A percentile compares a stretch with the other conserved stretches of the same genome.
These are phyloP conservation scores for Lasioglossum oenotherae DNA, from an alignment of 2,888 invertebrate species.

Conservation along the genomic window DNA sequence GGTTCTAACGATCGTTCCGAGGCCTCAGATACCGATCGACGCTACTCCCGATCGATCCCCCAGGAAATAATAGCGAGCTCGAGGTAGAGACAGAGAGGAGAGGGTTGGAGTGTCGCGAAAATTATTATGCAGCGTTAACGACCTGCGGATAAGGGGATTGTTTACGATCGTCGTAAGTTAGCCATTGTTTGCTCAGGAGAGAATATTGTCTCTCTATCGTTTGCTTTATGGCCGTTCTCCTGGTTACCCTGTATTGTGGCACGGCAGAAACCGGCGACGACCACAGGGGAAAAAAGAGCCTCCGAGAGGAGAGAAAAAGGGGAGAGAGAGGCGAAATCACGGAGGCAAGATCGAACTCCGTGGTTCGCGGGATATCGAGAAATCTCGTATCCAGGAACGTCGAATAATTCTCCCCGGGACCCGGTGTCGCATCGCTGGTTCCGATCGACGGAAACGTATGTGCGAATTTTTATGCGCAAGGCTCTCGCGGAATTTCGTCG, in stretches of 20 bases:
- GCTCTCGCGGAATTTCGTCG: conserved; percentile 18
- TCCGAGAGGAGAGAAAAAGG: background rate
- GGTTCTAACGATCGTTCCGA: conserved; percentile 8
- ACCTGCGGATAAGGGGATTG: conserved; percentile 75
- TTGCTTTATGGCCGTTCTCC: conserved; percentile 71
- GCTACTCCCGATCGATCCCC: conserved; percentile 41
- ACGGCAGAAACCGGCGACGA: conserved; percentile 29
- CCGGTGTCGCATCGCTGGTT: conserved; percentile 23
- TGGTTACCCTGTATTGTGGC: conserved; percentile 61
- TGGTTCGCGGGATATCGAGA: conserved; percentile 54
- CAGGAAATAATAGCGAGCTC: conserved; percentile 20
- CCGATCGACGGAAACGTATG: conserved; percentile 54
- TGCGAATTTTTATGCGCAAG: conserved; percentile 37
- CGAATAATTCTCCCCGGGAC: conserved; percentile 50
- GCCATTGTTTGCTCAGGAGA: conserved; percentile 74
- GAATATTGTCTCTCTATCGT: conserved; percentile 77
- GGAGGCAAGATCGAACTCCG: conserved; percentile 60
- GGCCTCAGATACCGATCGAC: conserved; percentile 11
- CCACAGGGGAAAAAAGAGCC: conserved; percentile 6
- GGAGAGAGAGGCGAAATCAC: conserved; percentile 47
- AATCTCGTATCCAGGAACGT: conserved; percentile 54
- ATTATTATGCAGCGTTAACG: conserved; percentile 77
- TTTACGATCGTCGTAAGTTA: conserved; percentile 75
- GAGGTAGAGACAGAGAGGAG: conserved; percentile 1
- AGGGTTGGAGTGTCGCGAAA: conserved; percentile 51